Evolutionary conservation across 2,113 vertebrate genomes (phyloP).

Genomic region (Jaculus jaculus): DNA sequence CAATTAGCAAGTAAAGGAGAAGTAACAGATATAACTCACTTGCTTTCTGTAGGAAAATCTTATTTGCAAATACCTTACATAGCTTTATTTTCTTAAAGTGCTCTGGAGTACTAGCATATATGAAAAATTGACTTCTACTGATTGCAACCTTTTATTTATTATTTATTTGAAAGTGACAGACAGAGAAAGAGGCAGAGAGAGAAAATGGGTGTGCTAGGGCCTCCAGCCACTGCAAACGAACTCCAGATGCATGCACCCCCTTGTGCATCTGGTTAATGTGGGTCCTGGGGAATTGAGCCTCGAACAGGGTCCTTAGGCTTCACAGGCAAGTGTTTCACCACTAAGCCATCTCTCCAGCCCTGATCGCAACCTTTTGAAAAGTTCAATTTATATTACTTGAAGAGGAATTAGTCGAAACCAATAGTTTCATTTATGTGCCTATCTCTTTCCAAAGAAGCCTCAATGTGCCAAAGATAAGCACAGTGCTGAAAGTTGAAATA

Average conservation of each 20-base stretch:
- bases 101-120: conserved; percentile 8
- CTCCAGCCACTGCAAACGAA: too few species aligned
- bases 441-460: conserved; percentile 8
- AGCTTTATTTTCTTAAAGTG: conserved; percentile 36
- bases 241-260: too few species aligned
- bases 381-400: conserved; percentile 26
- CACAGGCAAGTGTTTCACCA: too few species aligned
- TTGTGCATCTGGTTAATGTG: too few species aligned
- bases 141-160: neutral
- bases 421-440: conserved; percentile 5
- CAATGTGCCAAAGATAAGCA: conserved; percentile 36
- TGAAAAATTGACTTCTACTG: conserved; percentile 50
- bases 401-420: conserved; percentile 14
- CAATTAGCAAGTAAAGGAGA: conserved; percentile 34
- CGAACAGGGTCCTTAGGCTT: too few species aligned
- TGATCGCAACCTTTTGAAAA: neutral
- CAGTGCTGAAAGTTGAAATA: neutral
- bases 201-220: too few species aligned
- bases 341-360: too few species aligned
- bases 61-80: conserved; percentile 48
- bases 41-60: conserved; percentile 25
- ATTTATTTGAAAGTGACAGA: too few species aligned
- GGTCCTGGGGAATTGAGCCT: too few species aligned
- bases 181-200: too few species aligned
- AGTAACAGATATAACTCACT: neutral